A percentile compares a stretch with the other conserved stretches of the same genome.
Evolutionary conservation across 2,797 vertebrate genomes (phyloP).

Genomic region (Stomatorhinus walkeri): DNA sequence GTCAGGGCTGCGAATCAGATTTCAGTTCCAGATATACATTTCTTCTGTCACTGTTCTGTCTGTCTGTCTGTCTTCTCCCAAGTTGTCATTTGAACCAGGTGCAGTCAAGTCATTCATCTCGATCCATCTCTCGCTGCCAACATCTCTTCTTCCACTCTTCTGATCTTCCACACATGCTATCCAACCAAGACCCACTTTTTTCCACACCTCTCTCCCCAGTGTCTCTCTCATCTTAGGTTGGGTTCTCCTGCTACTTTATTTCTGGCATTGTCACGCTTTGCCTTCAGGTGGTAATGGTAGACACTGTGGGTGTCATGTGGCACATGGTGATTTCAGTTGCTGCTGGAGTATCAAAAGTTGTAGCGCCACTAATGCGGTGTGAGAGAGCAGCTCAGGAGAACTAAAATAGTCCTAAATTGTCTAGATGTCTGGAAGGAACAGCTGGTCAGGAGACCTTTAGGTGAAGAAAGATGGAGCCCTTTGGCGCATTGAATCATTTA

Average conservation of each 20-base stretch:
- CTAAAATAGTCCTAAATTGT: not conserved
- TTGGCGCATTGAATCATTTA: not conserved
- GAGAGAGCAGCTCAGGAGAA: not conserved
- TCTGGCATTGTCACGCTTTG: not conserved
- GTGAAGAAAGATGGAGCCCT: not conserved
- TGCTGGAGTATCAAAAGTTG: not conserved
- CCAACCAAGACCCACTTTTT: not conserved
- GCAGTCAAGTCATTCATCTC: not conserved
- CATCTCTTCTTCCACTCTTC: not conserved
- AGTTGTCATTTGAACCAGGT: not conserved
- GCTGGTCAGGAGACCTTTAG: not conserved
- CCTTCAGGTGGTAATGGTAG: not conserved
- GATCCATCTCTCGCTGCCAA: not conserved
- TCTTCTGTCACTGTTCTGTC: not conserved
- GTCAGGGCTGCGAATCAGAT: not conserved
- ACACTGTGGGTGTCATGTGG: not conserved
- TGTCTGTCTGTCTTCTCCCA: not conserved
- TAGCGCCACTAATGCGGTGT: not conserved
- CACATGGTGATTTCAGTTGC: not conserved
- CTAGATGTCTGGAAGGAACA: not conserved
- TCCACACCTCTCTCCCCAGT: not conserved
- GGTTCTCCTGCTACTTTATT: not conserved
- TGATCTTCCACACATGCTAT: not conserved
- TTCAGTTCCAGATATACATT: not conserved
- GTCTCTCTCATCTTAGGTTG: not conserved